Percentiles rank a stretch among this genome's conserved stretches.
Evolutionary conservation across 2,888 invertebrate genomes (phyloP).

Genomic region (Frankliniella fusca): DNA sequence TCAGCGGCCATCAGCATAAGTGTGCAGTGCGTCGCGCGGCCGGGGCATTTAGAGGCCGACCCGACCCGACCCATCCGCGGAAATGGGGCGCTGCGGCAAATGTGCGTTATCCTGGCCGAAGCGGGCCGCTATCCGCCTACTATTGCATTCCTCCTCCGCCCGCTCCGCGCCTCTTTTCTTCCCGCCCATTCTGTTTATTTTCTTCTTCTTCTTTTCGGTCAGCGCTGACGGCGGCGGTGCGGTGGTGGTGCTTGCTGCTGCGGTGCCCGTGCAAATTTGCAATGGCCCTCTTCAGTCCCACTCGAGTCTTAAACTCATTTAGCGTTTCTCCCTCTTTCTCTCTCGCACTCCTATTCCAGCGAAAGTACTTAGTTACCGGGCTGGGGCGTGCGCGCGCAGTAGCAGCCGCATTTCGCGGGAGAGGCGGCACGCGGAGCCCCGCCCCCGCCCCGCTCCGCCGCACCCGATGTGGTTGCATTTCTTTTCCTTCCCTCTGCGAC

Average conservation of each 20-base stretch:
- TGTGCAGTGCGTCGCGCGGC: background rate
- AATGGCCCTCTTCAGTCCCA: background rate
- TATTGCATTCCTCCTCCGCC: background rate
- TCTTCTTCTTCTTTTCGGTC: background rate
- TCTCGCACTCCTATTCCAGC: no score
- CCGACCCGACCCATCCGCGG: background rate
- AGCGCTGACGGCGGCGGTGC: background rate
- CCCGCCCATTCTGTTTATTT: background rate
- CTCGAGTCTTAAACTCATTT: background rate
- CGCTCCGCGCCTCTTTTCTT: background rate
- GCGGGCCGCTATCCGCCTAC: background rate
- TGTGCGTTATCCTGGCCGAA: background rate
- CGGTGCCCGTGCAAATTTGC: slow-evolving; percentile 23
- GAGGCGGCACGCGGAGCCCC: no score
- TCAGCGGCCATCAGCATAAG: slow-evolving; percentile 18
- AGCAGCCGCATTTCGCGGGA: no score
- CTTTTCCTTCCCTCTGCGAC: no score
- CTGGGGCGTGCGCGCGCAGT: no score
- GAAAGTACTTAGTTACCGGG: no score
- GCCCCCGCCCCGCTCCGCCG: no score
- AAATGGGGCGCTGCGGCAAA: background rate
- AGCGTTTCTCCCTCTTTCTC: background rate
- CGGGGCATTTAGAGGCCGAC: slow-evolving; percentile 10
- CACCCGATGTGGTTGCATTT: no score
- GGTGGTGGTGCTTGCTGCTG: background rate